Evolutionary conservation across 2,113 vertebrate genomes (phyloP).

Genomic region (Himantopus leucocephalus): DNA sequence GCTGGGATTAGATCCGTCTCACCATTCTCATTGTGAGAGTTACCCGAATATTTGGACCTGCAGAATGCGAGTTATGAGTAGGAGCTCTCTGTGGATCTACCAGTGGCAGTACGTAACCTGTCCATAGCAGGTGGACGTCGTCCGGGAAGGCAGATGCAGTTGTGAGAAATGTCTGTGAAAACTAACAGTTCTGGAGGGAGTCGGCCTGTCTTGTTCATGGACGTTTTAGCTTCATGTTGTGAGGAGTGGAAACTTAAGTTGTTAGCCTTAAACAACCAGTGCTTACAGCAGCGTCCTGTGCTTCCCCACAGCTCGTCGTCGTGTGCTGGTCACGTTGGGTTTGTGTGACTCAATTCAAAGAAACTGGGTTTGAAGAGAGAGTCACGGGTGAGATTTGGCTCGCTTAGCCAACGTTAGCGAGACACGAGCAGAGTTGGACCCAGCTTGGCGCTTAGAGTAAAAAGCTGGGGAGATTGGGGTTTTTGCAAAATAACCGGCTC

Average conservation of each 20-base stretch:
- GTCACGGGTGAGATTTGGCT: neutral
- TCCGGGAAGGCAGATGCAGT: neutral
- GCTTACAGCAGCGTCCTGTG: neutral
- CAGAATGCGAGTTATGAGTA: neutral
- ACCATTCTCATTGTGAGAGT: neutral
- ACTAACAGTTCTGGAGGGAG: neutral
- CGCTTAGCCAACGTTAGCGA: neutral
- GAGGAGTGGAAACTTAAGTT: neutral
- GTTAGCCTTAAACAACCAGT: neutral
- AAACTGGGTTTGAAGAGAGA: neutral
- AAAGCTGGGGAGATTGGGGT: neutral
- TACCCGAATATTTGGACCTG: neutral
- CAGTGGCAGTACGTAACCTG: neutral
- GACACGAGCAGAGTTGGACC: neutral
- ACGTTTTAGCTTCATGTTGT: neutral
- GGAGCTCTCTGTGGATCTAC: neutral
- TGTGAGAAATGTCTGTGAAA: neutral
- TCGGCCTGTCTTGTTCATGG: neutral
- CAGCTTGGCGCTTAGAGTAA: neutral
- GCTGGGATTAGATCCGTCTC: neutral
- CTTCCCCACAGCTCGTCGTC: accelerated
- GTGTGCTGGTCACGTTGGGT: accelerated
- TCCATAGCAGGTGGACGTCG: accelerated
- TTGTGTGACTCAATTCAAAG: neutral
- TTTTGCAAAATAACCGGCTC: neutral